Base-by-base conservation (phyloP, 2,888 invertebrate genomes). In the Drosophila merina region DNA sequence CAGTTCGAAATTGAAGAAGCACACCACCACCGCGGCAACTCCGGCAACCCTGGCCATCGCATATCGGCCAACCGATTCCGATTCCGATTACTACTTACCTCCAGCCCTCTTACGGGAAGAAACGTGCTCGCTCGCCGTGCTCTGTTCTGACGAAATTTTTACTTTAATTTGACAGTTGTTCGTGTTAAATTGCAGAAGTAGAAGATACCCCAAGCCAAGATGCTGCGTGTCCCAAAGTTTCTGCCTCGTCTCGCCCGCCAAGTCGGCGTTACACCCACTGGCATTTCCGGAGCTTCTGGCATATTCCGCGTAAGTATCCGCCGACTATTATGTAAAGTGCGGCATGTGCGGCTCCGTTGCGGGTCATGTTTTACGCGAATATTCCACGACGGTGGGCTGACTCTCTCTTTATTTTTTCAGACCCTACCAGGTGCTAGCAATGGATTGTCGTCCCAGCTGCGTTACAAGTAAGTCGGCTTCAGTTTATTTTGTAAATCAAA, bases 241-340 rank as follows among this genome's bases (percentile, higher is more conserved):
- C 70, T 91, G 42, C 89, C 91, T 57, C 88, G 89, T 55, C 74
- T 88, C 38, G 77, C 77, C 30, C 85, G 87, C 38, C 90, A 90
- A 54, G 85, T 77, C 50, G 58, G 71, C 45, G 83, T 69, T 12
- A 57, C 57, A 14, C 76, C 83, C 10, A 77, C 87, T 48, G 87
- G 88, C 68, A 57, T 75, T 54, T 69, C 75, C 7, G 76, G 75
- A 45, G 57, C 76, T 89, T 90, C 90, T 90, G 88, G 90, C 82
- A 89, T 90, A 72, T 91, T 91, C 88, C 89, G 89, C 75, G 90
- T 90, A 87, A 83, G 91, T 89, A 83, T 50, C 25, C 31, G 36
- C 9, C 51, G 26, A 44, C 75, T 88, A 58, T 62, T 62, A 62
- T 62, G 58, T 62, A 62, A 62, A 44, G 69, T 30, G 74, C 74